Base-by-base conservation (phyloP, 2,888 invertebrate species). In the Cataglyphis livida region DNA sequence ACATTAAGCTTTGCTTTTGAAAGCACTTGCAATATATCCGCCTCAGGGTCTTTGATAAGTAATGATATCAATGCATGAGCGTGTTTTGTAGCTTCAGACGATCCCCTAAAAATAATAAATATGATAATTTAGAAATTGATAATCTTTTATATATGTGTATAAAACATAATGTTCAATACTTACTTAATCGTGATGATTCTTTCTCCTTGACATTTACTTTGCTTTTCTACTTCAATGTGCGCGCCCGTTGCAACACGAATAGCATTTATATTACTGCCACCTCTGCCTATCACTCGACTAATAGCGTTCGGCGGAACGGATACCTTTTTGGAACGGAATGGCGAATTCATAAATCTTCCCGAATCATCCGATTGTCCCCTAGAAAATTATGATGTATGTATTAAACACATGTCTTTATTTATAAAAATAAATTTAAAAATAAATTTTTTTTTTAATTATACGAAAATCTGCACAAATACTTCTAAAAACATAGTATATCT, bases 151-250 rank as follows among this genome's bases (percentile, higher is more conserved):
- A 1, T 9, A 5, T 59, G 12, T 38, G 38, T 41, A 15, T 65
- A 51, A 73, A 61, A 25, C 7, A 25, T n/a, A 65, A 25, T 38
- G 38, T 51, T n/a, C 4, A 25, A 15, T 54, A 95, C 96, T 95
- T 93, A 97, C 97, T 98, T 98, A 93, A 99, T 99, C 61, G 98
- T 99, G 89, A 99, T 98, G 92, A 98, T 98, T 90, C 99, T 96
- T 95, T 99, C 99, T 81, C 98, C 98, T 95, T 98, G 98, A 6
- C 98, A 98, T 95, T 98, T 98, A 94, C 97, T 97, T 95, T 99
- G 99, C 95, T 99, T 99, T 95, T 99, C 99, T 38, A 99, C 98
- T 95, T 99, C 99, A 93, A 99, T 99, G 94, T 99, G 98, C 6
- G 99, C 99, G 84, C 99, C 99, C 44, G 99, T 99, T 75, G 98